Conservation (phyloP, 2,797 vertebrate species). For the Caiman crocodilus region DNA sequence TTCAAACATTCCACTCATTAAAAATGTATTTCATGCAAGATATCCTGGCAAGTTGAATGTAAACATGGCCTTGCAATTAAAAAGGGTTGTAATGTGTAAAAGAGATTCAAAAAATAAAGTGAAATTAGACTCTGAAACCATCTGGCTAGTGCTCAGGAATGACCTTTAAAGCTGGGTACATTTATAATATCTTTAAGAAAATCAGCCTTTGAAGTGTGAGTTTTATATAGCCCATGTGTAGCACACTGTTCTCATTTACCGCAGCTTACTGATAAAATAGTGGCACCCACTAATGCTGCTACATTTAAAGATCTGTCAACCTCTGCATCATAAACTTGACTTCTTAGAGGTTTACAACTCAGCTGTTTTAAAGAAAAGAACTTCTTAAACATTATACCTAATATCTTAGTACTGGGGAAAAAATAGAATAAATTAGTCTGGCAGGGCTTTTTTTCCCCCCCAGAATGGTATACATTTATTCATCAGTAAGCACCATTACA, state of each 20-base stretch:
- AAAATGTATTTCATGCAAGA: slow-evolving; percentile 50
- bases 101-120: neutral
- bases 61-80: slow-evolving; percentile 49
- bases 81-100: slow-evolving; percentile 11
- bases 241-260: neutral
- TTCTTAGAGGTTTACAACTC: neutral
- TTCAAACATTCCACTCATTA: slow-evolving; percentile 51
- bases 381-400: neutral
- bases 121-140: slow-evolving; percentile 31
- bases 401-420: neutral
- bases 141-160: slow-evolving; percentile 41
- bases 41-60: neutral
- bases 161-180: slow-evolving; percentile 14
- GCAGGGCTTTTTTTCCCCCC: neutral
- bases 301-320: neutral
- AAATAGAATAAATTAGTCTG: neutral
- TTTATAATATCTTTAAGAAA: neutral
- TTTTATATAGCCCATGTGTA: neutral
- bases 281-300: neutral
- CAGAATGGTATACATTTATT: too few relatives aligned
- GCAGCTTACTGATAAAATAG: neutral
- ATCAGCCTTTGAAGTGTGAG: slow-evolving; percentile 32
- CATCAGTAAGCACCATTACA: neutral
- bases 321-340: neutral
- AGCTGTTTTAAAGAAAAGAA: neutral